Percentiles rank a stretch among this genome's conserved stretches.
Conservation (phyloP, 2,888 invertebrate genomes). For the Drosophila greeni region DNA sequence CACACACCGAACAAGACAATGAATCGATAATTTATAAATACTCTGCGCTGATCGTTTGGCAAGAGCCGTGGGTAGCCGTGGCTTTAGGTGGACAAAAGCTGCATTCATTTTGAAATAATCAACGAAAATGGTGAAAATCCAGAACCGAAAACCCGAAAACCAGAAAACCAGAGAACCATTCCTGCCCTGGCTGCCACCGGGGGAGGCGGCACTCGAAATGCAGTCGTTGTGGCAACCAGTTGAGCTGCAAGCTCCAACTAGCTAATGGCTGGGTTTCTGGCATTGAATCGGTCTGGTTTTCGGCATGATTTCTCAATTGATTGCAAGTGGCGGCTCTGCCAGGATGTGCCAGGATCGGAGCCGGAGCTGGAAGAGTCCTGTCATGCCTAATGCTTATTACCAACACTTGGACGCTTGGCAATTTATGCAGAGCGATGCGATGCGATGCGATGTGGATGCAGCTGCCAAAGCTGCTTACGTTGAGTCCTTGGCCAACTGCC, state of each 20-base stretch:
- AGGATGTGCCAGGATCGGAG: neutral
- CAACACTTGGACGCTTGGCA: constrained; percentile 62
- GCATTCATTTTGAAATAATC: constrained; percentile 29
- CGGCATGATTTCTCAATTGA: constrained; percentile 57
- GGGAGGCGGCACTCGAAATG: constrained; percentile 13
- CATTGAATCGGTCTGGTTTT: constrained; percentile 47
- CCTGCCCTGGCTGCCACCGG: constrained; percentile 1
- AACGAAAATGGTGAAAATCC: constrained; percentile 3
- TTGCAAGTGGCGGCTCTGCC: constrained; percentile 25
- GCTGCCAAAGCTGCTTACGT: constrained; percentile 42
- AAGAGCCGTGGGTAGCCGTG: neutral
- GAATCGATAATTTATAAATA: constrained; percentile 34
- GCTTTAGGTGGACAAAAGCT: constrained; percentile 22
- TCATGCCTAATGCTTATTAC: constrained; percentile 62
- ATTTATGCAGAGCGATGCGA: constrained; percentile 47
- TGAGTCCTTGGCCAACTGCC: constrained; percentile 34
- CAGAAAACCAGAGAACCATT: constrained; percentile 16
- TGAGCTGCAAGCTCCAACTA: constrained; percentile 37
- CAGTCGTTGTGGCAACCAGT: constrained; percentile 46
- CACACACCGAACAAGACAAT: constrained; percentile 28
- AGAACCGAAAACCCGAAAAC: constrained; percentile 9
- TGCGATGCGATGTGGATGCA: constrained; percentile 15
- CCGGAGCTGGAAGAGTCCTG: constrained; percentile 17
- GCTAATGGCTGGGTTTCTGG: constrained; percentile 36
- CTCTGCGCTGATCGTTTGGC: constrained; percentile 10